These are phyloP conservation scores for Amblyteles armatorius DNA, from an alignment of 2,888 invertebrate species.

Conservation along the genomic window DNA sequence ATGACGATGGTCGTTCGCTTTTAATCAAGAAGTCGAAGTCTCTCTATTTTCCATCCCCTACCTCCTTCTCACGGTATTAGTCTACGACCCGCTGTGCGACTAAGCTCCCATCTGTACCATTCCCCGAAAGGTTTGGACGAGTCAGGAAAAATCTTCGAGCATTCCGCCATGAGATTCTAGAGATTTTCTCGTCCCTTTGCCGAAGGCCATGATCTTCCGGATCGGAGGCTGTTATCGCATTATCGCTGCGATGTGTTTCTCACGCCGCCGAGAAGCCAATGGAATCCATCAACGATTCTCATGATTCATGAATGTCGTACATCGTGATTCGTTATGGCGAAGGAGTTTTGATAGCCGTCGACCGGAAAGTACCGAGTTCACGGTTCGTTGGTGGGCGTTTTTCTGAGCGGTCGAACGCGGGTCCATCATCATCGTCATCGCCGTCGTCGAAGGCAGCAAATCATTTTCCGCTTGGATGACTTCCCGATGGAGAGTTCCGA, in stretches of 20 bases:
- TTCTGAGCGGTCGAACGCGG: slow-evolving; percentile 24
- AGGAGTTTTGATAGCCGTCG: not conserved
- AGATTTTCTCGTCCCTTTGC: slow-evolving; percentile 51
- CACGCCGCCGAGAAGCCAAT: slow-evolving; percentile 18
- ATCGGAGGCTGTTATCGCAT: slow-evolving; percentile 15
- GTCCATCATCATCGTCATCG: slow-evolving; percentile 30
- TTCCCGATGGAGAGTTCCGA: slow-evolving; percentile 18
- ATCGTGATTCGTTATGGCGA: slow-evolving; percentile 24
- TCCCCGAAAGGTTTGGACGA: slow-evolving; percentile 49
- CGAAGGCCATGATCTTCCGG: not conserved
- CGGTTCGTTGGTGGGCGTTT: slow-evolving; percentile 42
- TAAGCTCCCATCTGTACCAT: slow-evolving; percentile 42
- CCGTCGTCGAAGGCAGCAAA: slow-evolving; percentile 43
- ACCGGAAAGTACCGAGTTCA: slow-evolving; percentile 51
- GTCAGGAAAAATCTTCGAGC: slow-evolving; percentile 54
- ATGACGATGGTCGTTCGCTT: slow-evolving; percentile 69
- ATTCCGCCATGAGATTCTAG: slow-evolving; percentile 36
- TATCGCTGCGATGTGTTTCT: slow-evolving; percentile 22
- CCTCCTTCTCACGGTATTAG: slow-evolving; percentile 69
- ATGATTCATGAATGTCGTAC: slow-evolving; percentile 13
- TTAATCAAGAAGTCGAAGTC: slow-evolving; percentile 69
- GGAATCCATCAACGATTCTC: slow-evolving; percentile 38
- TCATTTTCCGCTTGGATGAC: slow-evolving; percentile 62
- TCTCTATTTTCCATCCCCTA: slow-evolving; percentile 29
- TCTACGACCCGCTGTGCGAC: slow-evolving; percentile 58